Conservation (phyloP, 1,140 invertebrate species). For the Micrasema minimum region DNA sequence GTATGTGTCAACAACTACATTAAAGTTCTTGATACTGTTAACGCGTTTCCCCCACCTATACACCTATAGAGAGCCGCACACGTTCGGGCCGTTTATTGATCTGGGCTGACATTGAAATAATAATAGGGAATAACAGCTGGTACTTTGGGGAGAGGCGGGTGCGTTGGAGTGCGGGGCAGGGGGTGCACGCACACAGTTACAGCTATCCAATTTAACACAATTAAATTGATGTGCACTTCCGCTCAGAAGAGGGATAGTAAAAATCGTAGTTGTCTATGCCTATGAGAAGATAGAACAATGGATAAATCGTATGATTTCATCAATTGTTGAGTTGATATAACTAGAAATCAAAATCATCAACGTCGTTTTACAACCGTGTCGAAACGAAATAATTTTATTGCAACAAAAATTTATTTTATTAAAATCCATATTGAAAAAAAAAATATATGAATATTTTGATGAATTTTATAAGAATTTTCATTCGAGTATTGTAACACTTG, state of each 20-base stretch:
- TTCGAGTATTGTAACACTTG: too few species aligned
- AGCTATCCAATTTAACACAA: not conserved
- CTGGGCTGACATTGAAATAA: conserved; percentile 69
- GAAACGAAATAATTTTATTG: too few species aligned
- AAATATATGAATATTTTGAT: too few species aligned
- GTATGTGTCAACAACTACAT: too few species aligned
- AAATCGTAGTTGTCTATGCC: too few species aligned
- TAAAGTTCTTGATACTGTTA: not conserved
- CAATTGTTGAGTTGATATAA: too few species aligned
- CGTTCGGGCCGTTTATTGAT: conserved; percentile 60
- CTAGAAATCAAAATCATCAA: too few species aligned
- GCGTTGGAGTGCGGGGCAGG: not conserved
- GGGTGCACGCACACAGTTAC: not conserved
- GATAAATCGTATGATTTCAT: not conserved
- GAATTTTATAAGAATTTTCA: too few species aligned
- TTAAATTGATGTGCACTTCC: not conserved
- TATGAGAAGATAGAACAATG: not conserved
- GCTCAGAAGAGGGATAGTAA: not conserved
- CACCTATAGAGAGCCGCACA: conserved; percentile 30
- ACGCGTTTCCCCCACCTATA: conserved; percentile 37
- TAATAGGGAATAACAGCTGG: conserved; percentile 67
- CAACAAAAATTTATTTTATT: too few species aligned
- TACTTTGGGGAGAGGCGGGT: conserved; percentile 25
- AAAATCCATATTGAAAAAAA: too few species aligned
- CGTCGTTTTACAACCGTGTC: too few species aligned